Base-by-base conservation (phyloP, 2,797 vertebrate genomes). In the Chrosomus eos region DNA sequence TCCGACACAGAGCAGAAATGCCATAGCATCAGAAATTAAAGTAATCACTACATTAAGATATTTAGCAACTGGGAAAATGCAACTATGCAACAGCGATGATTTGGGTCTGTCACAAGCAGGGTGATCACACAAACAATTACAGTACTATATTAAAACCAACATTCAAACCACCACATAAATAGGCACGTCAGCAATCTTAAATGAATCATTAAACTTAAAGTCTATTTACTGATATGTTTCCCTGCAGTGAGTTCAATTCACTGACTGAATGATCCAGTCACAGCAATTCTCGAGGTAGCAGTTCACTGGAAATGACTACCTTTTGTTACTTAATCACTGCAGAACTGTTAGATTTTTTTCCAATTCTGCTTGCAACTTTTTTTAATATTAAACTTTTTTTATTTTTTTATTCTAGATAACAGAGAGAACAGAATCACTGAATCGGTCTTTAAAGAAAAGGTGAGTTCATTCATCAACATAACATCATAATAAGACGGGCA, bases 381-480 rank as follows among this genome's bases (percentile, higher is more conserved):
- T 66, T 33, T 16, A n/a, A 70, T 7, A 14, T 16, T 1, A 4
- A 28, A 33, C 74, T 70, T 23, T 71, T 72, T 45, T 14, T 5
- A 0, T 40, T 3, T 11, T 45, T 58, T 13, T 74, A 14, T 89
- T 92, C 13, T 90, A 99, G 98, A 95, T 99, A 89, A 93, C 94
- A 0, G 96, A 97, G 89, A 95, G 96, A 86, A 97, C 97, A 0
- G 96, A 97, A 91, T 97, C 94, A 0, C 93, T 98, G 93, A 97
- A 94, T 90, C 95, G 95, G 76, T 97, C 97, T 0, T 93, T 98
- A 90, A 91, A 97, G 93, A 98, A 97, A 93, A 99, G 97, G 98
- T 99, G 80, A 88, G 89, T 87, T 86, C 62, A 58, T 80, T 60
- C 48, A 51, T 26, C 14, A 58, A 7, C 48, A 66, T 48, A 71